Evolutionary conservation across 2,888 invertebrate species (phyloP).

Genomic region (Hirtodrosophila confusa): DNA sequence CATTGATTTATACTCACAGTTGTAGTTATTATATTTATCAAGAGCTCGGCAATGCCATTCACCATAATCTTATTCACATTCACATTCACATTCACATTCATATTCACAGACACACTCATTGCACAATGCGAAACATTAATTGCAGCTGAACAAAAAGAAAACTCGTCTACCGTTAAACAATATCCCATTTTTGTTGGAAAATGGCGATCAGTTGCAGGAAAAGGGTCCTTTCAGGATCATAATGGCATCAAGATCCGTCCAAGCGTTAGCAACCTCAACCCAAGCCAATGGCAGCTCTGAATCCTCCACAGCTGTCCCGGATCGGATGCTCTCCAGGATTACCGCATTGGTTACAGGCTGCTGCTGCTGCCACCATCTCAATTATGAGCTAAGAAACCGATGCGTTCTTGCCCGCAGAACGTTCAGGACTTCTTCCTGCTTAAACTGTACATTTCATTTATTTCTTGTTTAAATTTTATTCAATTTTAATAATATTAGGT

Average conservation of each 20-base stretch:
- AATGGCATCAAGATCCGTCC: constrained; percentile 19
- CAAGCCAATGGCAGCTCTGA: constrained; percentile 5
- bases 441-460: neutral
- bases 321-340: constrained; percentile 38
- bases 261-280: constrained; percentile 4
- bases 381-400: constrained; percentile 23
- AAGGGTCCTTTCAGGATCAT: constrained; percentile 12
- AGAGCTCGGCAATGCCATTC: too few relatives aligned
- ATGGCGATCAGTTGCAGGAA: constrained; percentile 21
- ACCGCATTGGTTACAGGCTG: constrained; percentile 22
- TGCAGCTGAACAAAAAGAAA: constrained; percentile 14
- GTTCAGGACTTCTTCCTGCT: neutral
- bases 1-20: too few relatives aligned
- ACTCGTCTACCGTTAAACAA: constrained; percentile 26
- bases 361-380: constrained; percentile 14
- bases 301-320: constrained; percentile 18
- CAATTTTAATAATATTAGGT: too few relatives aligned
- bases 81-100: constrained; percentile 1
- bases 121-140: constrained; percentile 18
- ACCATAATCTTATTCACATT: neutral
- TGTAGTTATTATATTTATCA: neutral
- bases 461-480: too few relatives aligned
- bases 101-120: constrained; percentile 1
- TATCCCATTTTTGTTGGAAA: constrained; percentile 27
- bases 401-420: constrained; percentile 18